Base-by-base conservation (phyloP, 2,888 invertebrate species). In the Mesochorus sp. region DNA sequence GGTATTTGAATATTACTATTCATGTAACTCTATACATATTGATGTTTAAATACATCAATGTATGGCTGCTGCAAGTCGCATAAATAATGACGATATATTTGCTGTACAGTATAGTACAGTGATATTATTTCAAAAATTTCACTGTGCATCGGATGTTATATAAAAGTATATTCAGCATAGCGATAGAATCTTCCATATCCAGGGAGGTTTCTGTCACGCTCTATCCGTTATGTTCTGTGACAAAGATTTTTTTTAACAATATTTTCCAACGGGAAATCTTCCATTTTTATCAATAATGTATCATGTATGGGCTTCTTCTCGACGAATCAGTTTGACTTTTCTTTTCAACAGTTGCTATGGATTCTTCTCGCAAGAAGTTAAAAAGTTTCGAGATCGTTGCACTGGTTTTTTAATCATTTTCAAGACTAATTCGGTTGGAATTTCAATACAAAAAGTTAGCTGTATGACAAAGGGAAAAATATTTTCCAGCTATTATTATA, bases 221-320 rank as follows among this genome's bases (percentile, higher is more conserved):
- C 42, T 51, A 49, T 39, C 61, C 39, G 51, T 39, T 61, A 61
- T 39, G 28, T 61, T 37, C 39, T 59, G 51, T 71, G 59, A 61
- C 59, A 61, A 59, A 39, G 49, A 71, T 51, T 71, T 49, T 71
- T 39, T 39, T 28, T 51, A 49, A 17, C 49, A 61, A 71, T 49
- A 71, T n/a, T 61, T 39, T 49, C 59, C 49, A 44, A 17, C 28
- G 59, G 39, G 59, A 70, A 51, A 49, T 51, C 12, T 49, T 49
- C n/a, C 37, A 4, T 59, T 51, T 51, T 71, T 71, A 19, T 28
- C 17, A 14, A 12, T 26, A 51, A 39, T 26, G 66, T 39, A 51
- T 17, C 24, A 71, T 14, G 26, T 39, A 61, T 28, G 59, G 19
- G 51, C 1, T 12, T 19, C 24, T 19, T 39, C 59, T 24, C 2